Conservation (phyloP, 2,113 vertebrate species). For the Oryzias melastigma region DNA sequence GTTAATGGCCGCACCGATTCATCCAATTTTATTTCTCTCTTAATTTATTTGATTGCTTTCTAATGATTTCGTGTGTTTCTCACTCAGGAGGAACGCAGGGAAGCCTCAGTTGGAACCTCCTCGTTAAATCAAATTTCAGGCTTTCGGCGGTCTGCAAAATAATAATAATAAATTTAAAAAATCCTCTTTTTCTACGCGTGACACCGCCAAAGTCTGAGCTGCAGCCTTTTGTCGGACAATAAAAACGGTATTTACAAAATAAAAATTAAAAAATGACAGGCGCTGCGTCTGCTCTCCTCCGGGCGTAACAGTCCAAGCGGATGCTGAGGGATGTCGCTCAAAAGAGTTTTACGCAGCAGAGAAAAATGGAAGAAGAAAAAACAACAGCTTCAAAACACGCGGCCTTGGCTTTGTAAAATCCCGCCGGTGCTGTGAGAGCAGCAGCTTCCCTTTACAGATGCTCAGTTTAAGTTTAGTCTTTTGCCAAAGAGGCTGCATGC, state of each 20-base stretch:
- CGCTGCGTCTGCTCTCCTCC: slow-evolving; percentile 43
- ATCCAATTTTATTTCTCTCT: slow-evolving; percentile 5
- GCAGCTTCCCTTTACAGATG: slow-evolving; percentile 50
- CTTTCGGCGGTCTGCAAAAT: neutral
- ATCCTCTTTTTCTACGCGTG: neutral
- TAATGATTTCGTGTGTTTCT: neutral
- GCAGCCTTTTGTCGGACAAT: slow-evolving; percentile 37
- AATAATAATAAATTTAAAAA: no score
- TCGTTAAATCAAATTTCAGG: neutral
- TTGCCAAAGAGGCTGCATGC: slow-evolving; percentile 63
- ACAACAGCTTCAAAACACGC: neutral
- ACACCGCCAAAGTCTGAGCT: slow-evolving; percentile 7
- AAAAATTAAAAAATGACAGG: slow-evolving; percentile 13
- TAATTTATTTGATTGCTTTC: neutral
- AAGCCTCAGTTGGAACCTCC: no score
- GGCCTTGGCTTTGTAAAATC: slow-evolving; percentile 47
- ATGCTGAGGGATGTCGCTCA: slow-evolving; percentile 34
- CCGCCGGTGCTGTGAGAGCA: slow-evolving; percentile 39
- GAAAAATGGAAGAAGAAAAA: slow-evolving; percentile 15
- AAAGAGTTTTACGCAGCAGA: slow-evolving; percentile 31
- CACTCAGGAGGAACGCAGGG: neutral
- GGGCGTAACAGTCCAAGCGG: slow-evolving; percentile 57
- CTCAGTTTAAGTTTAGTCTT: slow-evolving; percentile 48
- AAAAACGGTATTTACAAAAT: slow-evolving; percentile 10
- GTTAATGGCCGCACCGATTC: slow-evolving; percentile 32